Base-by-base conservation (phyloP, 2,113 vertebrate species). In the Scomber colias region DNA sequence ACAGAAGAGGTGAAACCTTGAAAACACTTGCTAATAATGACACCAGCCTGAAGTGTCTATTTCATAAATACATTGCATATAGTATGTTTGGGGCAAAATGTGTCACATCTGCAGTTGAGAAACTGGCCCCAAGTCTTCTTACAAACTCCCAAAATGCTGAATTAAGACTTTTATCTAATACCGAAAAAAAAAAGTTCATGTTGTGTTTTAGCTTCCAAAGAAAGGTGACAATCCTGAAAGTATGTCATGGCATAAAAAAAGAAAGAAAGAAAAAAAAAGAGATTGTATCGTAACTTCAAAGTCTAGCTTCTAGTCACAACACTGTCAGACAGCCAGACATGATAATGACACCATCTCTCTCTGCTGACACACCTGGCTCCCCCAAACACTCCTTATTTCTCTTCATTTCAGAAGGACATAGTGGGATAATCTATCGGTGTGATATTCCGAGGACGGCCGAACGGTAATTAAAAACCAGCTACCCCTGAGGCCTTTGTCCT, bases 381-480 rank as follows among this genome's bases (percentile, higher is more conserved):
- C 24, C 64, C 75, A 66, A 65, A 60, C 56, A 48, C 51, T 54
- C 49, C 54, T 88, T 45, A 53, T 75, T 51, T 56, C 78, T 72
- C 49, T 68, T 89, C 35, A 81, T 69, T 87, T 82, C 59, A 60
- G 45, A 50, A 50, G 53, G 56, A 78, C 59, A 71, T 75, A 40
- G 46, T 31, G 30, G 73, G 72, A 76, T 84, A 74, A 89, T 90
- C 81, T 71, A 76, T 81, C 81, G 51, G 74, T 79, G 75, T 83
- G 75, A 83, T 86, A 89, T 90, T 85, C 87, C 88, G 63, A 80
- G 80, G 75, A 91, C 61, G 31, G 81, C 67, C 71, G 80, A 77
- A 31, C 17, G 11, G 84, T 89, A 92, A 93, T 92, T 92, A 92
- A 92, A 87, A 88, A 81, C 71, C 82, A 82, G 79, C 77, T 86